phyloP scores from a whole-genome alignment of 2,888 invertebrate species.

The Choreutis nemorana region DNA sequence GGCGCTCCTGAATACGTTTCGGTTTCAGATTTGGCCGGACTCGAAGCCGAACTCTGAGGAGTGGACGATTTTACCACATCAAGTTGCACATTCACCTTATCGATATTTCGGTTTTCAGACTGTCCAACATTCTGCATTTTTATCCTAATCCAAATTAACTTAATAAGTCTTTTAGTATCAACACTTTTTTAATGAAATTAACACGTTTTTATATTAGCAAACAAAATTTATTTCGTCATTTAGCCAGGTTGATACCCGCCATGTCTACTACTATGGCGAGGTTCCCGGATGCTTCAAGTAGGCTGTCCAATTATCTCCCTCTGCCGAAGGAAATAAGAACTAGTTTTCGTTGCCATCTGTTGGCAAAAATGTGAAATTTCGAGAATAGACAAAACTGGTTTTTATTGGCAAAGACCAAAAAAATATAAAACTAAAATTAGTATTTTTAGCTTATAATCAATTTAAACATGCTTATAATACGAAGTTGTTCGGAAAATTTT shows the following conservation, averaged over 20 bases:
- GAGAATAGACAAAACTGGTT: constrained; percentile 1
- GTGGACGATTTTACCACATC: constrained; percentile 78
- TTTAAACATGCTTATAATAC: too few species aligned
- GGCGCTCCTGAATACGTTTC: constrained; percentile 86
- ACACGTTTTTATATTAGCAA: constrained; percentile 65
- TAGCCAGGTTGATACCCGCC: constrained; percentile 78
- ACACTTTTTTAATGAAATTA: constrained; percentile 62
- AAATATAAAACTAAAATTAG: too few species aligned
- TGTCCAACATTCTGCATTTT: constrained; percentile 94
- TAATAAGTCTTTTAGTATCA: constrained; percentile 63
- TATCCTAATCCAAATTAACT: constrained; percentile 70
- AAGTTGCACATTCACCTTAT: constrained; percentile 79
- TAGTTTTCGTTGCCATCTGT: constrained; percentile 45
- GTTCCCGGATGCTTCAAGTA: constrained; percentile 68
- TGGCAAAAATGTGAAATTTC: constrained; percentile 27
- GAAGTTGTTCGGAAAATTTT: too few species aligned
- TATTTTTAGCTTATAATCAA: too few species aligned
- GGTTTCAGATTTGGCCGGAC: constrained; percentile 85
- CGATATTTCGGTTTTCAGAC: constrained; percentile 84
- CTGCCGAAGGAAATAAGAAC: constrained; percentile 41
- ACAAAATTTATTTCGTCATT: constrained; percentile 70
- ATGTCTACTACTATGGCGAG: constrained; percentile 82
- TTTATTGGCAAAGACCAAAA: too few species aligned
- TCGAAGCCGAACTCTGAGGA: constrained; percentile 85
- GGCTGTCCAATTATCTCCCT: constrained; percentile 62